Base-by-base conservation (phyloP, 2,797 vertebrate species). In the Thaleichthys pacificus region DNA sequence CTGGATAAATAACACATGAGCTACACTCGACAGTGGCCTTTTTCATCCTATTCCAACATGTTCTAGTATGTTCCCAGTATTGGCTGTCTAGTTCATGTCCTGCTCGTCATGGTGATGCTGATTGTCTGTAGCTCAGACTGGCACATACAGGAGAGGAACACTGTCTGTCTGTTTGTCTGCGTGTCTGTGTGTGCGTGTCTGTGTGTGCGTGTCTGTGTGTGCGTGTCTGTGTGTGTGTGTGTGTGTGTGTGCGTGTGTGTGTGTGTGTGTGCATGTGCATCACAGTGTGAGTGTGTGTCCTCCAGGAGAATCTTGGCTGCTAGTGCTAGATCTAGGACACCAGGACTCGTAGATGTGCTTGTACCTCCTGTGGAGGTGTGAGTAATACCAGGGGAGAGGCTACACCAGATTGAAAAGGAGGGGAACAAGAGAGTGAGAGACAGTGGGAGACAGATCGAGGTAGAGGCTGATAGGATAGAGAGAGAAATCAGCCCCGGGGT, bases 311-410 rank as follows among this genome's bases (percentile, higher is more conserved):
- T 81, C 84, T 71, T 82, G 83, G 82, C 84, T 65, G 63, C 9
- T 12, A 22, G 61, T 66, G 78, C 84, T 86, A 88, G 89, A 92
- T 92, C 90, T 93, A 91, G 90, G 88, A 89, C 88, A 89, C 86
- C 86, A 73, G 86, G 87, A 89, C 85, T 84, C 87, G 82, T 32
- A 6, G 32, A 32, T 84, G 89, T 89, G 88, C 91, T 87, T 86
- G 89, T 89, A 79, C 88, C 87, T 82, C 85, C 88, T 78, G 81
- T 87, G 84, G 87, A 89, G 88, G 87, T 87, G 89, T 85, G 84
- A 87, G 84, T 76, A 81, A 85, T 86, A 83, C 89, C 88, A 88
- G 73, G 86, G 86, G 87, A 89, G 86, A 83, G 82, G 84, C 77
- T 74, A 57, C 74, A 87, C 73, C 57, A 68, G 81, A 89, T 84